A percentile compares a stretch with the other conserved stretches of the same genome.
phyloP scores from a whole-genome alignment of 2,797 vertebrate genomes.

The Protonibea diacanthus region DNA sequence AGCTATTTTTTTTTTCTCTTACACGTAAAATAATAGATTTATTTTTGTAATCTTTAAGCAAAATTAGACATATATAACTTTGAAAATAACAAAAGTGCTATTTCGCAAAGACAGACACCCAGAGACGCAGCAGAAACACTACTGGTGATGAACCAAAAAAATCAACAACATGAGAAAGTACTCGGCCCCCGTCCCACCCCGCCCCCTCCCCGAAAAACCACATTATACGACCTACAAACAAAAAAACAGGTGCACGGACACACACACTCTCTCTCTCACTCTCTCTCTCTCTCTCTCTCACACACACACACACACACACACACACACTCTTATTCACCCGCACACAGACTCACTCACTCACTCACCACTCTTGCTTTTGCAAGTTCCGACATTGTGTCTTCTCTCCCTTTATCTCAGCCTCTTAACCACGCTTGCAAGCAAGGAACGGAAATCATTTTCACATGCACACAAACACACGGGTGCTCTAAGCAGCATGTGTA shows the following conservation, averaged over 20 bases:
- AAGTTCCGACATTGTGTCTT: slow-evolving; percentile 60
- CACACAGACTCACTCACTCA: slow-evolving; percentile 28
- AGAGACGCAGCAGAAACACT: slow-evolving; percentile 86
- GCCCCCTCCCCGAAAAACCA: slow-evolving; percentile 42
- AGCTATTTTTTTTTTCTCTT: slow-evolving; percentile 87
- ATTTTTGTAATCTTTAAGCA: slow-evolving; percentile 88
- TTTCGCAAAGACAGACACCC: slow-evolving; percentile 87
- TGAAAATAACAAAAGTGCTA: slow-evolving; percentile 88
- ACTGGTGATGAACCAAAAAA: slow-evolving; percentile 80
- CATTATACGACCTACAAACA: slow-evolving; percentile 75
- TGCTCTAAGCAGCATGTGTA: slow-evolving; percentile 80
- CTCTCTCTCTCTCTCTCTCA: slow-evolving; percentile 4
- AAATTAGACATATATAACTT: slow-evolving; percentile 90
- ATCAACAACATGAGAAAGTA: slow-evolving; percentile 81
- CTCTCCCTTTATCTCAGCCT: slow-evolving; percentile 63
- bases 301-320: slow-evolving; percentile 14
- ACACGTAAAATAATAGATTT: slow-evolving; percentile 91
- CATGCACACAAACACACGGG: slow-evolving; percentile 77
- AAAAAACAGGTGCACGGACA: slow-evolving; percentile 64
- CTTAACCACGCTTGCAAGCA: slow-evolving; percentile 41
- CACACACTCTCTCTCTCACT: slow-evolving; percentile 43
- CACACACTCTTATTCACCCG: slow-evolving; percentile 21
- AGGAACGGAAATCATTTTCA: slow-evolving; percentile 67
- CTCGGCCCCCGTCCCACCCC: slow-evolving; percentile 33
- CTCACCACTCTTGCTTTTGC: slow-evolving; percentile 55